Conservation (phyloP, 2,888 invertebrate genomes). For the Synergus laeviventris region DNA sequence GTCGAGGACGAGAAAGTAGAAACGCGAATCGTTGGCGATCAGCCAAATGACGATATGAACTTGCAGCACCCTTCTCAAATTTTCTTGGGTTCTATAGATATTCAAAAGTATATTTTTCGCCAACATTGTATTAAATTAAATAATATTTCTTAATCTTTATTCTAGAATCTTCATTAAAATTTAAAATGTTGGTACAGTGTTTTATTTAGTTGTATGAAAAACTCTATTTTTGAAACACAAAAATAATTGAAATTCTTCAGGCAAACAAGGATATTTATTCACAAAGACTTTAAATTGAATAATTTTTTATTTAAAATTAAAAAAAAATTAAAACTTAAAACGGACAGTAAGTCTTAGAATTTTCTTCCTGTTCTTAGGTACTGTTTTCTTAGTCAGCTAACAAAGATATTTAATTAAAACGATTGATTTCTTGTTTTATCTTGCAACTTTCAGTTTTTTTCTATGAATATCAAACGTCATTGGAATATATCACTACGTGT, state of each 20-base stretch:
- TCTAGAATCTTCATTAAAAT: not conserved
- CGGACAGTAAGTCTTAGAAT: no score
- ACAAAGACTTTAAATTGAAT: no score
- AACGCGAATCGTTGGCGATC: constrained; percentile 51
- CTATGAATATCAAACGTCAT: not conserved
- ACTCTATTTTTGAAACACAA: not conserved
- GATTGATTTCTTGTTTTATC: not conserved
- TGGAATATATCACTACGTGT: not conserved
- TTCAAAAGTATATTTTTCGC: not conserved
- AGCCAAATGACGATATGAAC: constrained; percentile 59
- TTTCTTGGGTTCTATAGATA: not conserved
- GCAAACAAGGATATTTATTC: not conserved
- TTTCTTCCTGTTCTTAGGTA: no score
- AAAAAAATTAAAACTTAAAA: no score
- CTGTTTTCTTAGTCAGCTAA: no score
- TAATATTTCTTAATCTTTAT: not conserved
- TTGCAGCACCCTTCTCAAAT: constrained; percentile 46
- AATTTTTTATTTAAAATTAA: no score
- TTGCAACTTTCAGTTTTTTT: not conserved
- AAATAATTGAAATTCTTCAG: not conserved
- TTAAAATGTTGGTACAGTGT: not conserved
- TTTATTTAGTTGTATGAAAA: not conserved
- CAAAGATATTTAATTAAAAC: not conserved
- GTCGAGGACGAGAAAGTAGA: constrained; percentile 47
- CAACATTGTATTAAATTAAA: not conserved